A percentile compares a stretch with the other conserved stretches of the same genome.
Conservation (phyloP, 2,797 vertebrate genomes). For the Phoxinus dragarum region DNA sequence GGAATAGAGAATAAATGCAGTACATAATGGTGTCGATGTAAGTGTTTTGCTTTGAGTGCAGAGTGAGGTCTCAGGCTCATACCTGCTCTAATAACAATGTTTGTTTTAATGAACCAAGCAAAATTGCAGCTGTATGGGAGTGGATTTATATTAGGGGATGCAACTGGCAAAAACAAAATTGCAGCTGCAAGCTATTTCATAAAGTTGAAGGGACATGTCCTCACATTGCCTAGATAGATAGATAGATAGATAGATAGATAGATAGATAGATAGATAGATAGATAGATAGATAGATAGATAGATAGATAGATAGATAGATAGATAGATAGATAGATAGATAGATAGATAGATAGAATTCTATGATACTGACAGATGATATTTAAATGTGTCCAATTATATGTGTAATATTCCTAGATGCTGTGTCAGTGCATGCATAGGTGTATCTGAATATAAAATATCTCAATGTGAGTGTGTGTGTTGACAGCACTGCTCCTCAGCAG, state of each 20-base stretch:
- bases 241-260: too few relatives aligned
- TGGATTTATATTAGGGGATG: neutral
- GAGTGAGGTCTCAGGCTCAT: neutral
- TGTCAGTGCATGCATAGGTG: constrained; percentile 19
- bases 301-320: neutral
- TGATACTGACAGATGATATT: constrained; percentile 14
- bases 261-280: neutral
- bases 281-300: neutral
- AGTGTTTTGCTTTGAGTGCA: neutral
- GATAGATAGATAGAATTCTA: neutral
- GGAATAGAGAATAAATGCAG: neutral
- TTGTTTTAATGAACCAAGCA: constrained; percentile 4
- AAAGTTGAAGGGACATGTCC: neutral
- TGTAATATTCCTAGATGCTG: constrained; percentile 3
- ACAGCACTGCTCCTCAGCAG: constrained; percentile 1
- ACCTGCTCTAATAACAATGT: neutral
- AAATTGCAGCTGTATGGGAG: constrained; percentile 7
- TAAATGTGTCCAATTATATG: constrained; percentile 26
- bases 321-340: neutral
- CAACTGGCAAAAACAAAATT: neutral
- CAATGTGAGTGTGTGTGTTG: constrained; percentile 3
- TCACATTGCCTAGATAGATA: neutral
- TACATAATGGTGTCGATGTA: neutral
- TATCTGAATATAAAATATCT: neutral
- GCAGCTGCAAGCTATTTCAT: neutral